Evolutionary conservation across 2,888 invertebrate genomes (phyloP), one percentile per base, ranked within the genome.

Genomic region (Carcina quercana): DNA sequence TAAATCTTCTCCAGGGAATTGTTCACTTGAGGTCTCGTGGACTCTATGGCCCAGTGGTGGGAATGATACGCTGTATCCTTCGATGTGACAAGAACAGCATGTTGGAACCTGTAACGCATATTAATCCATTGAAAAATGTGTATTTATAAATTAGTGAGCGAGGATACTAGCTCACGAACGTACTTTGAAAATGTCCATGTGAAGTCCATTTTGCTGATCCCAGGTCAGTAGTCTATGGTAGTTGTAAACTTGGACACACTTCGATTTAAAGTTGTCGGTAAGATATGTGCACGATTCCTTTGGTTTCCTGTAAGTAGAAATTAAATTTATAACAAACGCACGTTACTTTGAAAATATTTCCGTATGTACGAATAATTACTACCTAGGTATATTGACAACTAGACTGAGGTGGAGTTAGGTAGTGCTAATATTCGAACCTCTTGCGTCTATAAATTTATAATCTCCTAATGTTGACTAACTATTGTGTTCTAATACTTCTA

Each of bases 171-270:
- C 2, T 25, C 13, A 25, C 5, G 14, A 24, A 10, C 2, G 17
- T 13, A 90, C 92, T 85, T 93, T 93, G 52, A 93, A 93, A 38
- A 93, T 92, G 56, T 93, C 94, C 86, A 93, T 92, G 46, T 93
- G 93, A 1, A 94, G 84, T 6, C 93, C 93, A 29, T 90, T 87
- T 33, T 89, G 88, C 42, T 91, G 89, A 55, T 93, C 93, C 93
- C 94, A 94, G 1, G 93, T 92, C 3, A 94, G 63, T 1, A 94
- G 79, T 3, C 94, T 86, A 53, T 94, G 94, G 51, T 93, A 93
- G 56, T 93, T 93, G 62, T 92, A 93, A 0, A 94, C 90, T 83
- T 94, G 94, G 2, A 89, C 86, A 58, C 94, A 94, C 47, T 91
- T 89, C 0, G 94, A 93, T 43, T 91, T 89, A 58, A 92, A 91